Evolutionary conservation across 2,797 vertebrate genomes (phyloP).

Genomic region (Danio jaintianensis): DNA sequence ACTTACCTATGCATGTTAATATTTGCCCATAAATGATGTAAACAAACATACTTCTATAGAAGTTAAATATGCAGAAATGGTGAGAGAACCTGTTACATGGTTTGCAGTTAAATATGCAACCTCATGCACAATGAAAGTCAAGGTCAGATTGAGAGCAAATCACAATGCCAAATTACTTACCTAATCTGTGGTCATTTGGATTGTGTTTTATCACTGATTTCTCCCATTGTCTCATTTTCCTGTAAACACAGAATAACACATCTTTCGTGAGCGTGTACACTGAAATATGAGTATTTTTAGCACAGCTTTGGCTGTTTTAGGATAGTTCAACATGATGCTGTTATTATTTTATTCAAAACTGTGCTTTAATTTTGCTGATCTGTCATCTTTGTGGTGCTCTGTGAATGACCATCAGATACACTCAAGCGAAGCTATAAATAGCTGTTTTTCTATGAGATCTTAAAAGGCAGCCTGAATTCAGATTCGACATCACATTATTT

Average conservation of each 20-base stretch:
- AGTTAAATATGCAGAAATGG: background rate
- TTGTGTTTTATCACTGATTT: conserved; percentile 48
- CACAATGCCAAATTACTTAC: conserved; percentile 54
- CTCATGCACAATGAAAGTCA: conserved; percentile 47
- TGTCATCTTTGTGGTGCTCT: background rate
- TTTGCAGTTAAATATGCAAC: conserved; percentile 29
- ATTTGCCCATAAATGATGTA: background rate
- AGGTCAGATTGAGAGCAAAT: conserved; percentile 48
- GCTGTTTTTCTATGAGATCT: background rate
- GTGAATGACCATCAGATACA: background rate
- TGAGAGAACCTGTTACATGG: conserved; percentile 7
- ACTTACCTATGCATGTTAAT: background rate
- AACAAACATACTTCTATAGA: background rate
- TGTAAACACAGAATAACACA: conserved; percentile 42
- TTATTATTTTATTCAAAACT: background rate
- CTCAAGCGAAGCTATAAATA: conserved; percentile 16
- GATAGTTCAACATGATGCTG: background rate
- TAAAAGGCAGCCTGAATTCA: background rate
- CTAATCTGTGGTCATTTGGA: conserved; percentile 35
- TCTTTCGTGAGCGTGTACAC: conserved; percentile 10
- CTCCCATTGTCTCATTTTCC: conserved; percentile 29
- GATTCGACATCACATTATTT: conserved; percentile 15
- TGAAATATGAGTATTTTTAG: background rate
- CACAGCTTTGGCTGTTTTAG: background rate
- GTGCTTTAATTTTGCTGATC: background rate